phyloP scores from a whole-genome alignment of 2,797 vertebrate genomes.

The Kryptopterus vitreolus region DNA sequence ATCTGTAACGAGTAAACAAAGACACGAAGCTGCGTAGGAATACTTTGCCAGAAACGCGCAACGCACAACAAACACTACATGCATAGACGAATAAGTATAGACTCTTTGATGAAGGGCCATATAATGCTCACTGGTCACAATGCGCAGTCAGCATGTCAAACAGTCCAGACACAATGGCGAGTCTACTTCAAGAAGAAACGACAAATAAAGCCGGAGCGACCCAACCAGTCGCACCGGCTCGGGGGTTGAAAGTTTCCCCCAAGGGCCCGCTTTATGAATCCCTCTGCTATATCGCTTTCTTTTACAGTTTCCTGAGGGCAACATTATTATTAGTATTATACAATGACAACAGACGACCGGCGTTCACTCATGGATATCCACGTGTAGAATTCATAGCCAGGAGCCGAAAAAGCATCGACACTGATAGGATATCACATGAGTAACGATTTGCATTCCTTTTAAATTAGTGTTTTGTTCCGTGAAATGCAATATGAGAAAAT shows the following conservation, averaged over 20 bases:
- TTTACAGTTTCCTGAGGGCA: neutral
- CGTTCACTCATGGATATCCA: neutral
- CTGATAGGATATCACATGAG: neutral
- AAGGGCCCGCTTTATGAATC: neutral
- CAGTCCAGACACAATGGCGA: neutral
- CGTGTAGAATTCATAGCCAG: neutral
- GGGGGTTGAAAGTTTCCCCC: neutral
- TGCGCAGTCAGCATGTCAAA: neutral
- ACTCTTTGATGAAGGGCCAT: neutral
- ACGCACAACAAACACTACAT: neutral
- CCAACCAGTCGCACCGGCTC: conserved; percentile 37
- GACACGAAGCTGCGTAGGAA: neutral
- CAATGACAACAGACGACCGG: neutral
- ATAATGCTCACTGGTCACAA: too few relatives aligned
- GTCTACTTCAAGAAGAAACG: neutral
- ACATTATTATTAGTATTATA: neutral
- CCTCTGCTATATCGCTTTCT: conserved; percentile 6
- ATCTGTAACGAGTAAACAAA: neutral
- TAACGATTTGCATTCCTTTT: too few relatives aligned
- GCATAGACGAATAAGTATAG: neutral
- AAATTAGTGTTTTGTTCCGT: neutral
- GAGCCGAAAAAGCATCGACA: neutral
- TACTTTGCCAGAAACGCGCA: neutral
- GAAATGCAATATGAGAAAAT: neutral
- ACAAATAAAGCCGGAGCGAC: neutral